Conservation (phyloP, 2,113 vertebrate genomes). For the Charadrius vociferus region DNA sequence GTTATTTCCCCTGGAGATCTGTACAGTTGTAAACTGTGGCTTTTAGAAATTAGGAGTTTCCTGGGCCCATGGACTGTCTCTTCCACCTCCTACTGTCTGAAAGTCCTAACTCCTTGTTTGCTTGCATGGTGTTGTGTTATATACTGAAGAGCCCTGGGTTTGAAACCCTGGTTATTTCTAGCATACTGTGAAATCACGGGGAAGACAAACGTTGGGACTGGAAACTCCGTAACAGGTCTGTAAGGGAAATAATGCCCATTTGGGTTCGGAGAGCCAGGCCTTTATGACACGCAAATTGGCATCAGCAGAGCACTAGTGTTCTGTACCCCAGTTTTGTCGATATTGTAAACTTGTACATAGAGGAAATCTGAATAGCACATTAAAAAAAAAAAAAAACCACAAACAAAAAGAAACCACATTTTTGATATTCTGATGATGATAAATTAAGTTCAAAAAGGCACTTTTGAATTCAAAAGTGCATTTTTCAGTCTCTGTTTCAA, state of each 20-base stretch:
- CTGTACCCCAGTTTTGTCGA: background rate
- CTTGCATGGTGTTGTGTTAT: background rate
- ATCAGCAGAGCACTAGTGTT: background rate
- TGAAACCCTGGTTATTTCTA: background rate
- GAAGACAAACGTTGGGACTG: background rate
- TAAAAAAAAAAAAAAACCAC: background rate
- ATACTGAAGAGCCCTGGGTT: background rate
- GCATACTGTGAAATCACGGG: background rate
- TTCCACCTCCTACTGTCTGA: background rate
- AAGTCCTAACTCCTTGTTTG: background rate
- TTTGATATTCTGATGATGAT: background rate
- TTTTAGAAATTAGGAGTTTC: background rate
- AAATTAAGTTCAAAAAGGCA: background rate
- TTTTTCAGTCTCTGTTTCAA: background rate
- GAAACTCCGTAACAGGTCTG: background rate
- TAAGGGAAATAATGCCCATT: background rate
- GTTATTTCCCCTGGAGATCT: background rate
- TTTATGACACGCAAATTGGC: fast-evolving
- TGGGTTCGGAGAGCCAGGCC: background rate
- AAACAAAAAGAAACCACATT: background rate
- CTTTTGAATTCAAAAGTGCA: background rate
- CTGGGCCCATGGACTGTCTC: fast-evolving
- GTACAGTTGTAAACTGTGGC: background rate
- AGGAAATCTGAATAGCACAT: background rate
- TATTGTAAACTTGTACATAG: background rate